Evolutionary conservation across 2,888 invertebrate species (phyloP), one percentile per base, ranked within the genome.

Genomic region (Himalopsyche kuldschensis): DNA sequence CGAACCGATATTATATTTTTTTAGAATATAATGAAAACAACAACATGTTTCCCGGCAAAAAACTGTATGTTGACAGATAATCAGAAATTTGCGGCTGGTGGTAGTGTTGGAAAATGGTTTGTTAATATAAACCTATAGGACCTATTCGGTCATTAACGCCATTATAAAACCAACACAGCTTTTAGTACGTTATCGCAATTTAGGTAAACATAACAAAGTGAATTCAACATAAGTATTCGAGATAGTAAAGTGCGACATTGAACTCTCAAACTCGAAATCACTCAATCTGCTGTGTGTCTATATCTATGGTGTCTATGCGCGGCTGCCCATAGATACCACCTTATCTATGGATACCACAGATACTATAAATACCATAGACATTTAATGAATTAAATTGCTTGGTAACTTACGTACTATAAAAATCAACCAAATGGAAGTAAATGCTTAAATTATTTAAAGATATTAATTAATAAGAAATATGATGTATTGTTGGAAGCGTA

Each of bases 61-160:
- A 69, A 8, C 3, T 11, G 1, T 30, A 11, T 20, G 30, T 30
- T 69, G 69, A 69, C 69, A 30, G 69, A 41, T 41, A 41, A 41
- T 69, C 10, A 30, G 15, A 69, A 69, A 75, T n/a, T 63, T 55
- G 87, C 88, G 87, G 79, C 85, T 78, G 85, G 85, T 30, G 69
- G 30, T 30, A 27, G 15, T 69, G 69, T 4, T 20, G 24, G 10
- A 55, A 5, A n/a, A 48, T 48, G 20, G 3, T 6, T 24, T n/a
- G 3, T 55, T 20, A 55, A 6, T 8, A 55, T 2, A 20, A 24
- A 55, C 24, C 8, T 4, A 55, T 20, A 2, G 4, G 8, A 55
- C 10, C 0, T 15, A 20, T 15, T 1, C 1, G 11, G 20, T 4
- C 17, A 20, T 55, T 24, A 55, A 20, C 10, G 48, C 2, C 55